Base-by-base conservation (phyloP, 1,140 invertebrate genomes). In the Pogonomyrmex barbatus region DNA sequence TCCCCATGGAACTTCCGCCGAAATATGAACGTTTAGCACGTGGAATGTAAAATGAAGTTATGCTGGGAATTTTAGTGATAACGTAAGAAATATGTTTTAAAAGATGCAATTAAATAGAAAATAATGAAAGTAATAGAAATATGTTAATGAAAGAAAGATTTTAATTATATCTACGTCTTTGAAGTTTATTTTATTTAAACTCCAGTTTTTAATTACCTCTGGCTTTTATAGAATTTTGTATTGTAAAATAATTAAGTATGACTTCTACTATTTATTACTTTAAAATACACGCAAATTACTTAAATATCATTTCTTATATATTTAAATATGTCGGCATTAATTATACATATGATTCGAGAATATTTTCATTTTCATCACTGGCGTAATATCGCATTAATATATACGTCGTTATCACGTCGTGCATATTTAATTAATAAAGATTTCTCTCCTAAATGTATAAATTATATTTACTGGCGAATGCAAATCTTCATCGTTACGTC, bases 11-110 rank as follows among this genome's bases (percentile, higher is more conserved):
- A 79, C n/a, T 85, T 42, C n/a, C 36, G 24, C 47, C 62, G 75
- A 85, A 85, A 81, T 77, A 78, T 76, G 47, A 77, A 81, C 58
- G 60, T 62, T 85, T 33, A 56, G 58, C 47, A 33, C 24, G 47
- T 4, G 68, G 68, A 75, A 83, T 60, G 52, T 73, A 50, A 33
- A 60, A 60, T 33, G 54, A 30, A 60, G 58, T 83, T 70, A 81
- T n/a, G 39, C 6, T 30, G 17, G n/a, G 45, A 83, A 75, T 73
- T 73, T 60, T 30, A 12, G 4, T 58, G 45, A 73, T 58, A 56
- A 45, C 58, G 47, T 6, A 39, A 83, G 56, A 36, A 62, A 47
- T 33, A 6, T 45, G 5, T 73, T 73, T 82, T 68, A 56, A 30
- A 30, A 68, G 2, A 9, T 45, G 30, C 6, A 24, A 52, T 50